Percentiles rank a stretch among this genome's conserved stretches.
These are phyloP conservation scores for Rutpela maculata DNA, from an alignment of 2,888 invertebrate genomes.

Conservation along the genomic window DNA sequence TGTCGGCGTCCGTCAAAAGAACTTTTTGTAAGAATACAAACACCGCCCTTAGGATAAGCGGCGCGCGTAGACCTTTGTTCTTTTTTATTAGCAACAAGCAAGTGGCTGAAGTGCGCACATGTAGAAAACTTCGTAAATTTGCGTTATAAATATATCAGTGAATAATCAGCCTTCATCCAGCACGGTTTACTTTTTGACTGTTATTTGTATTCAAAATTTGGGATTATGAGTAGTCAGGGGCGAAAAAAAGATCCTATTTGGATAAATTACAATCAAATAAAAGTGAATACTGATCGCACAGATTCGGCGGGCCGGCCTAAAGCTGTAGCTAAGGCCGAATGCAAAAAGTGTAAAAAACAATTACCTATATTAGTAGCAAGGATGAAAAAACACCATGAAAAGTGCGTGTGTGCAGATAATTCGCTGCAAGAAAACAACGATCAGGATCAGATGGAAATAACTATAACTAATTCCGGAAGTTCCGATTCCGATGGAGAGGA, in stretches of 20 bases:
- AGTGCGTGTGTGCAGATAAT: conserved; percentile 5
- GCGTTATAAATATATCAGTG: background rate
- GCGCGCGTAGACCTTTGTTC: conserved; percentile 12
- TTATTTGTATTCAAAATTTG: conserved; percentile 1
- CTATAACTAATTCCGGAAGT: background rate
- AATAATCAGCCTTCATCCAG: conserved; percentile 2
- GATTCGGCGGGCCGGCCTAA: conserved; percentile 7
- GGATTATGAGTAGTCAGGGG: conserved; percentile 10
- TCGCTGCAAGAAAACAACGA: conserved; percentile 19
- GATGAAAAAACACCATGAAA: conserved; percentile 3
- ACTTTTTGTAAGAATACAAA: too few species aligned
- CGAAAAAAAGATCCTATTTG: conserved; percentile 23
- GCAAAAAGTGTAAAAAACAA: conserved; percentile 4
- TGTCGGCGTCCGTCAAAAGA: too few species aligned
- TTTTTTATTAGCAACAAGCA: conserved; percentile 7
- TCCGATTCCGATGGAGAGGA: conserved; percentile 11
- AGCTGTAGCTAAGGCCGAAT: conserved; percentile 3
- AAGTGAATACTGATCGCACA: conserved; percentile 4
- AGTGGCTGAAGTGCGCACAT: conserved; percentile 4
- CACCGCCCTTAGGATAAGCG: conserved; percentile 6
- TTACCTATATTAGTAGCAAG: conserved; percentile 4
- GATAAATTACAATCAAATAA: conserved; percentile 7
- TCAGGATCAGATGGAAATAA: conserved; percentile 20
- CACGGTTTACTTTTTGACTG: conserved; percentile 1
- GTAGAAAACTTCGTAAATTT: conserved; percentile 3